Evolutionary conservation across 1,140 invertebrate genomes (phyloP), one percentile per base, ranked within the genome.

Genomic region (Sarcophaga bullata): DNA sequence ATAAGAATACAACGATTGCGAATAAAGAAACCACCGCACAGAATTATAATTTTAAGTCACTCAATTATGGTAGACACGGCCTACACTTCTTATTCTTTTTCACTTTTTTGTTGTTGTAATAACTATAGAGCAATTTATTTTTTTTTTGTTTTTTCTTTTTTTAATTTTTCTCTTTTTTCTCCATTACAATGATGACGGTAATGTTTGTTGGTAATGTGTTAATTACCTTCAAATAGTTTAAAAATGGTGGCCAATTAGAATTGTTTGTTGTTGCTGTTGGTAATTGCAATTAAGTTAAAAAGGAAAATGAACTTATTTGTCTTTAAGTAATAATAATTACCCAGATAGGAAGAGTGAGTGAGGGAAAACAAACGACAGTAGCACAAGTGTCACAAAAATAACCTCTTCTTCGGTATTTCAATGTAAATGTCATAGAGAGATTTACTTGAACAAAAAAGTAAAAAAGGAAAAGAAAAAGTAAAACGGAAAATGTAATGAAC

Each of bases 371-470:
- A 37, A 4, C 25, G 25, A 37, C 4, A 37, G 25, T 7, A 25
- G 19, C n/a, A 68, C 62, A 76, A 76, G 46, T 48, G 73, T 50
- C 73, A 76, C 46, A 47, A 76, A 50, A 50, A 76, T n/a, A 48
- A 76, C 6, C 46, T 8, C 46, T 19, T 8, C 46, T 19, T 76
- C 17, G 15, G 73, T 48, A 17, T 75, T 76, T 48, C 46, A 50
- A 76, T 76, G 73, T 48, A 50, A 48, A 48, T 48, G 73, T 48
- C 46, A 48, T 37, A 37, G 46, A n/a, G 73, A 76, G 73, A 19
- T 76, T 37, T 37, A 37, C 25, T 37, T 37, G 25, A 37, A 37
- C 25, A 4, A 37, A 37, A 37, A 37, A 37, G 25, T 37, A 37
- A n/a, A n/a, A n/a, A n/a, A n/a, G n/a, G n/a, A n/a, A n/a, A n/a